These are phyloP conservation scores for Rallus limicola DNA, from an alignment of 2,113 vertebrate species.

Conservation along the genomic window DNA sequence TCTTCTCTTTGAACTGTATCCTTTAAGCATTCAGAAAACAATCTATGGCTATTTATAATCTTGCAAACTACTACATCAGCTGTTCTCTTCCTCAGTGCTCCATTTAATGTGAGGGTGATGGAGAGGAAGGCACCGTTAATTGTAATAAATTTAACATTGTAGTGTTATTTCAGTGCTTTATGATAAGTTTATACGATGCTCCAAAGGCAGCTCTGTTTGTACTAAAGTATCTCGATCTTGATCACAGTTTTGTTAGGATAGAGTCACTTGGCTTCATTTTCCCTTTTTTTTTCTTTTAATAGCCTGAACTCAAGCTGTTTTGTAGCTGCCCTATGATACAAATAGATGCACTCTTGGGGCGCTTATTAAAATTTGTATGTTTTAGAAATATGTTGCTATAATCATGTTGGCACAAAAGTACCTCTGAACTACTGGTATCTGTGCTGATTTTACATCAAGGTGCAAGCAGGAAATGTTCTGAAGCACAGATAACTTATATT, in stretches of 20 bases:
- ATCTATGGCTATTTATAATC: not conserved
- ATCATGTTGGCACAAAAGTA: not conserved
- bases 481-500: not conserved
- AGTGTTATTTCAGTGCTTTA: constrained; percentile 25
- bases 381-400: constrained; percentile 15
- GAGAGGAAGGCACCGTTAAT: constrained; percentile 5
- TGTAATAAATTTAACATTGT: constrained; percentile 62
- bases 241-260: not conserved
- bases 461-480: not conserved
- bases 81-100: not conserved
- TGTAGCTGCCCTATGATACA: not conserved
- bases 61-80: not conserved
- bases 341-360: not conserved
- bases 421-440: not conserved
- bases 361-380: constrained; percentile 40
- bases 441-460: not conserved
- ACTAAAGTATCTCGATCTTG: not conserved
- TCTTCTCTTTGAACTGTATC: not conserved
- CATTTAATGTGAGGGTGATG: not conserved
- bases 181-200: constrained; percentile 19
- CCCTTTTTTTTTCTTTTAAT: not conserved
- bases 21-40: not conserved
- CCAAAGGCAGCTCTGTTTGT: constrained; percentile 1
- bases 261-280: not conserved
- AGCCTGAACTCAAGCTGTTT: constrained; percentile 33